Conservation (phyloP, 2,888 invertebrate species). For the Cryptophagus acutangulus region DNA sequence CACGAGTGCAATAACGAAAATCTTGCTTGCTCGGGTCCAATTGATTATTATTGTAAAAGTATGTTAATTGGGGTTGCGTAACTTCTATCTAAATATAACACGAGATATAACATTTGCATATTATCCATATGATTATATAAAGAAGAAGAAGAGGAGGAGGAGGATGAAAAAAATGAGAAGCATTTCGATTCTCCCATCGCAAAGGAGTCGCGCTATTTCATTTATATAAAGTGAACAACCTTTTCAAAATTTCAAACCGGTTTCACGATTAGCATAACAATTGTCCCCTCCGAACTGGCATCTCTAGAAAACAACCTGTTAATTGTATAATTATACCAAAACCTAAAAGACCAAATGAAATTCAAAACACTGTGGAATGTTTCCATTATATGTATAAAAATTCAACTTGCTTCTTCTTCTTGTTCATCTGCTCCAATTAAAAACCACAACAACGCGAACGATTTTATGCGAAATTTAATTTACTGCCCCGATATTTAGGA, state of each 20-base stretch:
- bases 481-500: slow-evolving; percentile 7
- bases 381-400: too few species aligned
- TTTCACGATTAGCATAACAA: slow-evolving; percentile 48
- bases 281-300: slow-evolving; percentile 41
- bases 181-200: slow-evolving; percentile 4
- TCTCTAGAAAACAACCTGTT: slow-evolving; percentile 48
- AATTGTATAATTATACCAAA: slow-evolving; percentile 44
- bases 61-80: slow-evolving; percentile 36
- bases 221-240: slow-evolving; percentile 45
- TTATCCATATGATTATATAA: slow-evolving; percentile 4
- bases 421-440: slow-evolving; percentile 26
- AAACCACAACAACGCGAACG: slow-evolving; percentile 14
- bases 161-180: slow-evolving; percentile 4
- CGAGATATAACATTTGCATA: neutral
- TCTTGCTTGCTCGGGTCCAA: too few species aligned
- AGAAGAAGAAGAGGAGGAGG: too few species aligned
- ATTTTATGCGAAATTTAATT: slow-evolving; percentile 15
- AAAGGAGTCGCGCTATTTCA: slow-evolving; percentile 35
- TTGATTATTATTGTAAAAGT: slow-evolving; percentile 18
- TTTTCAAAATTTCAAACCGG: slow-evolving; percentile 47
- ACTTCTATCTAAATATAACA: slow-evolving; percentile 34
- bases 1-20: too few species aligned
- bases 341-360: slow-evolving; percentile 24
- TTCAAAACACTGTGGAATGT: slow-evolving; percentile 23
- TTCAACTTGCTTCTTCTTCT: slow-evolving; percentile 17